These are phyloP conservation scores for Megaceryle alcyon DNA, from an alignment of 2,797 vertebrate species.

Conservation along the genomic window DNA sequence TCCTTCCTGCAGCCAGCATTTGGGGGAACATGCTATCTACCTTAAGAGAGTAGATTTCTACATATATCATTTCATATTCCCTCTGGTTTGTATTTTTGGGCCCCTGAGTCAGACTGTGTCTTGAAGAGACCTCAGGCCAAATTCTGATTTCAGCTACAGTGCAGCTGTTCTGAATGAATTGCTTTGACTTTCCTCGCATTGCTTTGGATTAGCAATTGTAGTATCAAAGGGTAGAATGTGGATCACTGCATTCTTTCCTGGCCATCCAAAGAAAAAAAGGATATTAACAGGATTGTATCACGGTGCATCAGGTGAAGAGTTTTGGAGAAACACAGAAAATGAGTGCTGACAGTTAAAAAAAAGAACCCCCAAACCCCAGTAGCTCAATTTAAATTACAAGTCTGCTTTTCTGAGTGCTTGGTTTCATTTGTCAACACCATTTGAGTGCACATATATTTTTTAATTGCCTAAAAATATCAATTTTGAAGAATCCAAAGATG, in stretches of 20 bases:
- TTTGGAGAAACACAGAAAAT: not conserved
- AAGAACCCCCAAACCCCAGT: not conserved
- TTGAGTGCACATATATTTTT: constrained; percentile 24
- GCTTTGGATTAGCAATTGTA: not conserved
- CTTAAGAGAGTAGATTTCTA: not conserved
- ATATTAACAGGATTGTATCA: not conserved
- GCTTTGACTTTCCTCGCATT: not conserved
- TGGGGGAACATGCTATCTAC: not conserved
- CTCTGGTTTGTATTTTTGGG: not conserved
- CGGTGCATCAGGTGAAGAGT: not conserved
- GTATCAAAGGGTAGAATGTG: not conserved
- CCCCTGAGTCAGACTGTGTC: not conserved
- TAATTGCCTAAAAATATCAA: constrained; percentile 37
- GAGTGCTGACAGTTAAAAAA: not conserved
- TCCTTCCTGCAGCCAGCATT: not conserved
- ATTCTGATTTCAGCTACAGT: constrained; percentile 9
- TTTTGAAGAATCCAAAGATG: constrained; percentile 9
- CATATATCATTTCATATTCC: not conserved
- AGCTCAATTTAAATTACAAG: not conserved
- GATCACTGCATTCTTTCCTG: not conserved
- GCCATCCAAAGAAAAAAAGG: not conserved
- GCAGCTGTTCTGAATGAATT: constrained; percentile 31
- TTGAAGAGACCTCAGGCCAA: not conserved
- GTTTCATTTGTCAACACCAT: constrained; percentile 57
- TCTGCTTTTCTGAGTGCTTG: constrained; percentile 14